Conservation (phyloP, 2,888 invertebrate species). For the Temnothorax rugatulus region DNA sequence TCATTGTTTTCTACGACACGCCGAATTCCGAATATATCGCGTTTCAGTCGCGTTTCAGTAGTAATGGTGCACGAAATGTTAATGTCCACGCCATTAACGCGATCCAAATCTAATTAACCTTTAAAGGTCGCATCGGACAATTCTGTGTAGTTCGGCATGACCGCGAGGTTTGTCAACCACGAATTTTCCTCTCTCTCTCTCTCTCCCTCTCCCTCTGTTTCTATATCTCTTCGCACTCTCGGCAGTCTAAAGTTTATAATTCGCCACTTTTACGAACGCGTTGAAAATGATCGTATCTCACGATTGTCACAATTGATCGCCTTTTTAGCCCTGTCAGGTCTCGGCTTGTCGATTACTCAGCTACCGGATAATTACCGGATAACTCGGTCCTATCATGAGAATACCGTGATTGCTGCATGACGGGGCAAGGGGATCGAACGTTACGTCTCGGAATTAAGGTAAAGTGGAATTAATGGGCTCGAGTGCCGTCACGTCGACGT, state of each 20-base stretch:
- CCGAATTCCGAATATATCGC: slow-evolving; percentile 39
- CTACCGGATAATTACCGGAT: slow-evolving; percentile 34
- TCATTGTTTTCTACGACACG: slow-evolving; percentile 58
- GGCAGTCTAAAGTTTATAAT: not conserved
- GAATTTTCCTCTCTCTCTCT: not conserved
- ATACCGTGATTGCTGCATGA: slow-evolving; percentile 52
- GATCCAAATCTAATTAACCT: slow-evolving; percentile 57
- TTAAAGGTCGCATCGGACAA: slow-evolving; percentile 38
- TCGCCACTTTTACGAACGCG: not conserved
- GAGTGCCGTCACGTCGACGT: slow-evolving; percentile 71
- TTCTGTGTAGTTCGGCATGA: not conserved
- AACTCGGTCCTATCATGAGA: slow-evolving; percentile 31
- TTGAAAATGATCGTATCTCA: not conserved
- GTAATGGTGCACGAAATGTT: slow-evolving; percentile 47
- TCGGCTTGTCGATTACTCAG: slow-evolving; percentile 34
- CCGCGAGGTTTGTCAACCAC: not conserved
- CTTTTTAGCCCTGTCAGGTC: not conserved
- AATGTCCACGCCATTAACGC: slow-evolving; percentile 39
- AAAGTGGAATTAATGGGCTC: slow-evolving; percentile 81
- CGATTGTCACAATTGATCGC: slow-evolving; percentile 20
- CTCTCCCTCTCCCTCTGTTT: not conserved
- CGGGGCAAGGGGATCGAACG: slow-evolving; percentile 70
- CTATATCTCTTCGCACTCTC: not conserved
- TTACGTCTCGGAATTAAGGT: slow-evolving; percentile 75
- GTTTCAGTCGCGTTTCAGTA: slow-evolving; percentile 24